Evolutionary conservation across 2,113 vertebrate species (phyloP).

Genomic region (Oncorhynchus tshawytscha): DNA sequence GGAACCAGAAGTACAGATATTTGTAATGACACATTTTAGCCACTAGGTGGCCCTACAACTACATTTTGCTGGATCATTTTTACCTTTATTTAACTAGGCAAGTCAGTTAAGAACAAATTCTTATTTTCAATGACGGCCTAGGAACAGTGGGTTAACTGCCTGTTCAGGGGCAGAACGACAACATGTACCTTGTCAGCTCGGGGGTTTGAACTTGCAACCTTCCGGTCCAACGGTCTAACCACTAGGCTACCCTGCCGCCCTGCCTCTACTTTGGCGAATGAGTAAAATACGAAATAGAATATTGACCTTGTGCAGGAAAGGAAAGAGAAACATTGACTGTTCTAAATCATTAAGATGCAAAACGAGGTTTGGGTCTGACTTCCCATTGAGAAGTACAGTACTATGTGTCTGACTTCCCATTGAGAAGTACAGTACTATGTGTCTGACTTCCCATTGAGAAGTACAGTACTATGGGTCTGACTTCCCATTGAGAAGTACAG

Average conservation of each 20-base stretch:
- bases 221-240: too few relatives aligned
- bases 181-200: too few relatives aligned
- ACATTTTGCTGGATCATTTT: background rate
- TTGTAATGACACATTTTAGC: background rate
- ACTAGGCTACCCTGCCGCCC: too few relatives aligned
- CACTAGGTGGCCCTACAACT: constrained; percentile 13
- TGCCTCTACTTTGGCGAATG: background rate
- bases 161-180: too few relatives aligned
- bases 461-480: background rate
- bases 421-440: too few relatives aligned
- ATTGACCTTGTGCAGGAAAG: background rate
- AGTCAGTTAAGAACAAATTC: too few relatives aligned
- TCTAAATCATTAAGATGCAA: too few relatives aligned
- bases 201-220: too few relatives aligned
- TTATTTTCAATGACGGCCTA: too few relatives aligned
- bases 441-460: background rate
- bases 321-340: too few relatives aligned
- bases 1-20: background rate
- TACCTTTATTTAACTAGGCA: too few relatives aligned
- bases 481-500: background rate
- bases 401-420: background rate
- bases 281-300: background rate
- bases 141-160: too few relatives aligned
- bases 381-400: background rate
- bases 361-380: background rate